phyloP scores from a whole-genome alignment of 2,797 vertebrate genomes.

The Pseudochirops cupreus region DNA sequence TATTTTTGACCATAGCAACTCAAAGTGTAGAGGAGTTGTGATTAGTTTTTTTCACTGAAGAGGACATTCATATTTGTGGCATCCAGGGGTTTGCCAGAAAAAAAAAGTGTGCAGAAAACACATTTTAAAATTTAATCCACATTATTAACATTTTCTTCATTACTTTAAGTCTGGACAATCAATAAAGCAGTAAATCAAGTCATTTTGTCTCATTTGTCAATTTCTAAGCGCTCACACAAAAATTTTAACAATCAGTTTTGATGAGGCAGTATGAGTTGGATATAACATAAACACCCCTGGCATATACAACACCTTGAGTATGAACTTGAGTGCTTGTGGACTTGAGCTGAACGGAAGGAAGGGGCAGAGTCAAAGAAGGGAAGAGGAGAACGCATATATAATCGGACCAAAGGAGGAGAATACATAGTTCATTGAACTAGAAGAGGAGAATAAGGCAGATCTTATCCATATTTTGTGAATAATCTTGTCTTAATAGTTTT shows the following conservation, averaged over 20 bases:
- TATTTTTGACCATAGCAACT: neutral
- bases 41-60: neutral
- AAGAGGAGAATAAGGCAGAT: neutral
- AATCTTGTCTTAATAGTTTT: neutral
- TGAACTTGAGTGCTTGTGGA: neutral
- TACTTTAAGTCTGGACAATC: neutral
- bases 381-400: neutral
- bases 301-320: neutral
- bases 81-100: neutral
- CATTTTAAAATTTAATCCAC: neutral
- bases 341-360: neutral
- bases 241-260: neutral
- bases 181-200: neutral
- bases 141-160: neutral
- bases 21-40: neutral
- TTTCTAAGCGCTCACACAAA: neutral
- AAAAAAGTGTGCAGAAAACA: neutral
- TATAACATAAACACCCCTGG: neutral
- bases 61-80: neutral
- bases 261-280: neutral
- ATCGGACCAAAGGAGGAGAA: neutral
- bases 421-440: neutral
- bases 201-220: neutral
- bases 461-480: neutral
- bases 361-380: neutral